phyloP scores from a whole-genome alignment of 2,797 vertebrate genomes.

The Apodemus agrarius region DNA sequence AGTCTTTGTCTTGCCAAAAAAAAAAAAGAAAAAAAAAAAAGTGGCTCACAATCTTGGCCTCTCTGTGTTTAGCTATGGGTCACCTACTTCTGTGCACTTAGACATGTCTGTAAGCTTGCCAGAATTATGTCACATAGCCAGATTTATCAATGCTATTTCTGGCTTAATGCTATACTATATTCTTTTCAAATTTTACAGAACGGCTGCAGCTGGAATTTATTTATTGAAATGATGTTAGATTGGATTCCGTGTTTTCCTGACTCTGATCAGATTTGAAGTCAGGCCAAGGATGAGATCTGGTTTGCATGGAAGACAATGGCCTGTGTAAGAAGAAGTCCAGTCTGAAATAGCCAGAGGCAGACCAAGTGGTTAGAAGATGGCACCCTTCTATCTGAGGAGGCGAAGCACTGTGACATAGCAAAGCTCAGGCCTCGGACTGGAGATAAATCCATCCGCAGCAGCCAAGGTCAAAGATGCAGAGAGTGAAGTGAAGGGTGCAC shows the following conservation, averaged over 20 bases:
- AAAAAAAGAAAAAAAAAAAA: not conserved
- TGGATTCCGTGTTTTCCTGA: not conserved
- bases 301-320: not conserved
- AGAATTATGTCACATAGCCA: not conserved
- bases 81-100: not conserved
- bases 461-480: not conserved
- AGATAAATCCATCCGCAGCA: not conserved
- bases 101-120: not conserved
- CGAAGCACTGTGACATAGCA: not conserved
- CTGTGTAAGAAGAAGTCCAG: not conserved
- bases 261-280: not conserved
- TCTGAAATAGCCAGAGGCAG: not conserved
- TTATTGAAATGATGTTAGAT: not conserved
- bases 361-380: not conserved
- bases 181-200: not conserved
- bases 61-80: not conserved
- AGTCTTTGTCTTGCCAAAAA: not conserved
- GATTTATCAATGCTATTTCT: not conserved
- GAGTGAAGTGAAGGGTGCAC: too few species aligned
- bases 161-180: not conserved
- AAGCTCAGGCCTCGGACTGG: not conserved
- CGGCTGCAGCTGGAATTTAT: not conserved
- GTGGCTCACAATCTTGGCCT: not conserved
- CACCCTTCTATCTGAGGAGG: too few species aligned
- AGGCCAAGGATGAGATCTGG: not conserved